Evolutionary conservation across 2,888 invertebrate genomes (phyloP).

Genomic region (Xestia c-nigrum): DNA sequence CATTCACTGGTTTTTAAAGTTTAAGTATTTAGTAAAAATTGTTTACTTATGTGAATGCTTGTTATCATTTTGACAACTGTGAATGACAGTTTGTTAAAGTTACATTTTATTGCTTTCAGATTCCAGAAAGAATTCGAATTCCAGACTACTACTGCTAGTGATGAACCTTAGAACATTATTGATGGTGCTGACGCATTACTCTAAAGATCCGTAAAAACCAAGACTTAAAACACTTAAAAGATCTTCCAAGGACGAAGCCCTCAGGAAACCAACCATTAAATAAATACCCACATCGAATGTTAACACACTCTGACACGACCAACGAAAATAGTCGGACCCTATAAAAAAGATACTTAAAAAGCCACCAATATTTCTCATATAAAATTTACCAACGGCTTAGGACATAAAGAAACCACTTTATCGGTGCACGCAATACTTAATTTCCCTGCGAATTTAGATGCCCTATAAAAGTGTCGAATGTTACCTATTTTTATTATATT

Average conservation of each 20-base stretch:
- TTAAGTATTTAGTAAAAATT: not conserved
- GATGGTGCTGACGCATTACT: not conserved
- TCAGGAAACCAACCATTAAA: conserved; percentile 21
- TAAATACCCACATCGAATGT: conserved; percentile 10
- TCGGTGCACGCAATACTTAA: conserved; percentile 43
- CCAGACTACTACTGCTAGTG: not conserved
- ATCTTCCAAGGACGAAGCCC: conserved; percentile 5
- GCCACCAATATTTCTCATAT: conserved; percentile 42
- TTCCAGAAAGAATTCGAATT: not conserved
- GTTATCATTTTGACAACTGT: not conserved
- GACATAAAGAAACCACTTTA: conserved; percentile 56
- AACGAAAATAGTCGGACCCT: conserved; percentile 37
- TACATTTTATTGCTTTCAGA: not conserved
- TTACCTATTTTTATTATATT: conserved; percentile 52
- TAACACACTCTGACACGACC: conserved; percentile 41
- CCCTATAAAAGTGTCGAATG: conserved; percentile 45
- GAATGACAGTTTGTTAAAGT: not conserved
- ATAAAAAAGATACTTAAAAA: conserved; percentile 49
- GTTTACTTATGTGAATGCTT: not conserved
- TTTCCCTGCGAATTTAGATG: conserved; percentile 53
- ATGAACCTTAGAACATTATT: not conserved
- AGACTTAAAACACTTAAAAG: not conserved
- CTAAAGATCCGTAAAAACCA: not conserved
- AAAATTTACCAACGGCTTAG: conserved; percentile 48
- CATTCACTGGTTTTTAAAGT: not conserved